Conservation (phyloP, 1,140 invertebrate species). For the Polypedilum pembai region DNA sequence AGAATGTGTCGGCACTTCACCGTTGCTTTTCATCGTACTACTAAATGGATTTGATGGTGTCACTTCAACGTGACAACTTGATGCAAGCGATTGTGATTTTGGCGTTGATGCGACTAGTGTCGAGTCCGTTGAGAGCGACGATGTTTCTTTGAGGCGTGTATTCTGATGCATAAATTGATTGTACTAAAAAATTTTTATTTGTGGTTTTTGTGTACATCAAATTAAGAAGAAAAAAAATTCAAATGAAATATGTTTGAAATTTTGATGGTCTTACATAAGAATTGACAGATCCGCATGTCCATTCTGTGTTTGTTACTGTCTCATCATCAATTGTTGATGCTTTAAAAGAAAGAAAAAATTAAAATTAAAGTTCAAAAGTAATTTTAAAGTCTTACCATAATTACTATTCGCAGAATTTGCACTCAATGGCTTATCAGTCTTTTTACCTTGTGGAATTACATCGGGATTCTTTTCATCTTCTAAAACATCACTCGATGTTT, state of each 20-base stretch:
- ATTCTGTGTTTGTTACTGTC: slow-evolving; percentile 15
- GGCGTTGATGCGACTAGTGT: neutral
- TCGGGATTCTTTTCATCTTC: slow-evolving; percentile 55
- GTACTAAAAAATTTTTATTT: neutral
- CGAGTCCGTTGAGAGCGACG: neutral
- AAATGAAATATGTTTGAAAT: slow-evolving; percentile 24
- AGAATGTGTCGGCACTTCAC: neutral
- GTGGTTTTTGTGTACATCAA: neutral
- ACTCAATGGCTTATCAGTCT: slow-evolving; percentile 29
- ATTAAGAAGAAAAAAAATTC: neutral
- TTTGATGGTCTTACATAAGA: slow-evolving; percentile 23
- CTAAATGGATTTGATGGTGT: slow-evolving; percentile 22
- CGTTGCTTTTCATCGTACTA: neutral
- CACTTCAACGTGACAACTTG: neutral
- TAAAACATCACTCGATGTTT: slow-evolving; percentile 34
- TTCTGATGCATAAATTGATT: slow-evolving; percentile 25
- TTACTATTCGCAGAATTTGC: slow-evolving; percentile 24
- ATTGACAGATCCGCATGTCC: neutral
- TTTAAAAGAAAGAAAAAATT: neutral
- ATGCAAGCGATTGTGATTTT: slow-evolving; percentile 9
- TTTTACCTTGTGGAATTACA: slow-evolving; percentile 49
- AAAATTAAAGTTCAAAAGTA: slow-evolving; percentile 9
- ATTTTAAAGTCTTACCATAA: slow-evolving; percentile 6
- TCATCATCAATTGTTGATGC: neutral
- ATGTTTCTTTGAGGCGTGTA: slow-evolving; percentile 9